Evolutionary conservation across 2,888 invertebrate species (phyloP).

Genomic region (Athripsodes cinereus): DNA sequence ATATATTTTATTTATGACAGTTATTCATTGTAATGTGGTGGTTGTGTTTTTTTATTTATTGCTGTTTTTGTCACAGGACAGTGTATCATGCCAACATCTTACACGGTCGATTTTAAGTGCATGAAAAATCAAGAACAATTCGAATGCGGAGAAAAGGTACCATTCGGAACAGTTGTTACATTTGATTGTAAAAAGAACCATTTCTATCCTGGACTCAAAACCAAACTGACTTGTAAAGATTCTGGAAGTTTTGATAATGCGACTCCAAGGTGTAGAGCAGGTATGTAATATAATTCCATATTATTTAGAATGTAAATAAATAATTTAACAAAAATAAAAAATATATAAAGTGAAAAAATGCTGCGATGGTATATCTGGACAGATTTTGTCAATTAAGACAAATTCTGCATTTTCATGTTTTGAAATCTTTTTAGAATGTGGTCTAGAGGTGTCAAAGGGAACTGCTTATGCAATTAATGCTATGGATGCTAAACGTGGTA

Average conservation of each 20-base stretch:
- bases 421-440: slow-evolving; percentile 3
- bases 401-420: background rate
- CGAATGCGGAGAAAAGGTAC: background rate
- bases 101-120: slow-evolving; percentile 10
- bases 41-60: background rate
- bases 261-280: slow-evolving; percentile 9
- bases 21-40: too few species aligned
- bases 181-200: slow-evolving; percentile 6
- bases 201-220: background rate
- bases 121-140: background rate
- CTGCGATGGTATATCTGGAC: too few species aligned
- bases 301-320: too few species aligned
- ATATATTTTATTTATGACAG: too few species aligned
- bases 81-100: background rate
- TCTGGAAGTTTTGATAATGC: slow-evolving; percentile 11
- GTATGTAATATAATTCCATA: too few species aligned
- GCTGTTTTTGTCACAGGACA: too few species aligned
- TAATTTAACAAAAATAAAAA: too few species aligned
- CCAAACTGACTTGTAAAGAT: slow-evolving; percentile 6
- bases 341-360: too few species aligned
- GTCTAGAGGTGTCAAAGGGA: background rate
- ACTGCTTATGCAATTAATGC: background rate
- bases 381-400: too few species aligned
- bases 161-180: background rate
- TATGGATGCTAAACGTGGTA: background rate